phyloP scores from a whole-genome alignment of 2,797 vertebrate species.

The Coccyzus lansbergi region DNA sequence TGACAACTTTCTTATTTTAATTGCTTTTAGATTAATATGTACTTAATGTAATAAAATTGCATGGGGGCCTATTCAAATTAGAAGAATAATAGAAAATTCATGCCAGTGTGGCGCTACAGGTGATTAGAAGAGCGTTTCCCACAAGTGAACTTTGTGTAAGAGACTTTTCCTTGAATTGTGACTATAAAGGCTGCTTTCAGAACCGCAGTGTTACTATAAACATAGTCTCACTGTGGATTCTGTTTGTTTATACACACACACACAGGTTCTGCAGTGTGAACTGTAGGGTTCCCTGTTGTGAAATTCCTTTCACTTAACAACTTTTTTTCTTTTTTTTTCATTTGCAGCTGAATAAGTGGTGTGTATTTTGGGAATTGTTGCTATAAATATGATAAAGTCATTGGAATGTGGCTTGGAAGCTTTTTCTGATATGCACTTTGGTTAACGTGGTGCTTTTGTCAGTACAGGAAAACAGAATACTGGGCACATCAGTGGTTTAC shows the following conservation, averaged over 20 bases:
- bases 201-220: neutral
- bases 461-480: neutral
- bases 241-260: constrained; percentile 12
- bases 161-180: constrained; percentile 1
- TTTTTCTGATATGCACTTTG: neutral
- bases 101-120: neutral
- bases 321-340: neutral
- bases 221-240: constrained; percentile 16
- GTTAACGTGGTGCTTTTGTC: neutral
- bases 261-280: neutral
- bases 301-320: neutral
- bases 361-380: constrained; percentile 17
- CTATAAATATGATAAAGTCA: constrained; percentile 35
- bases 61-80: constrained; percentile 54
- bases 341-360: constrained; percentile 36
- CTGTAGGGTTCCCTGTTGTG: neutral
- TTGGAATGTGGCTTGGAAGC: neutral
- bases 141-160: constrained; percentile 24
- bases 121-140: constrained; percentile 35
- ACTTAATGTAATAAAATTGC: constrained; percentile 54
- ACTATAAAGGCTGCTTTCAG: constrained; percentile 53
- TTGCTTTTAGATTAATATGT: constrained; percentile 63
- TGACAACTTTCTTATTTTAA: constrained; percentile 45
- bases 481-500: neutral
- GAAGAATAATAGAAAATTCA: constrained; percentile 36